Base-by-base conservation (phyloP, 2,888 invertebrate species). In the Copidosoma aretas region DNA sequence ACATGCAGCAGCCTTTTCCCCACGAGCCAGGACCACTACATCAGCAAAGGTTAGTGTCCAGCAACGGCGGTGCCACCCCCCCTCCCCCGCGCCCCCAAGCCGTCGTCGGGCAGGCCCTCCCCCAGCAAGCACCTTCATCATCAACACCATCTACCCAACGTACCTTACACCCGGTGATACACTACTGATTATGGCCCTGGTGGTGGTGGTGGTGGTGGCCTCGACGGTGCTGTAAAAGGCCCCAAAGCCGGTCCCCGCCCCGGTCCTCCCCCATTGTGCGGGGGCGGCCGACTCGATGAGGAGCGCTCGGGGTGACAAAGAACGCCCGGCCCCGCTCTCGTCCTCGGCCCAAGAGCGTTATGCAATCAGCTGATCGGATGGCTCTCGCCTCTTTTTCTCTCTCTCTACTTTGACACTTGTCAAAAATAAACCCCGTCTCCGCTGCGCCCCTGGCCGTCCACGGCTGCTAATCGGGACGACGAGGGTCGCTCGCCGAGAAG, bases 351-450 rank as follows among this genome's bases (percentile, higher is more conserved):
- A 46, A 15, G 68, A 79, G 79, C 80, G 82, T 83, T 84, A 84
- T 84, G 84, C 84, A 84, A 84, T 84, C 83, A 84, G 84, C 83
- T 84, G 83, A 82, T 83, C 82, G 54, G 59, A 67, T 76, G 19
- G 21, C 54, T 77, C 78, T 78, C 82, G n/a, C n/a, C n/a, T n/a
- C n/a, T n/a, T n/a, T n/a, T n/a, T n/a, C n/a, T n/a, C n/a, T n/a
- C n/a, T n/a, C n/a, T n/a, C n/a, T n/a, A n/a, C n/a, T n/a, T n/a
- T 81, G 82, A 82, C 83, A 82, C 80, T 82, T 83, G 83, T 83
- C 83, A 83, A 82, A 82, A 78, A 80, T 81, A 82, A 81, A 46
- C 43, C 43, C 43, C 12, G 12, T 17, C 43, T 12, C 43, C 43
- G 43, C 43, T 46, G 12, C 17, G 43, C 77, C 71, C 67, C 68